These are phyloP conservation scores for Artemia sinica DNA, from an alignment of 2,888 invertebrate species.

Conservation along the genomic window DNA sequence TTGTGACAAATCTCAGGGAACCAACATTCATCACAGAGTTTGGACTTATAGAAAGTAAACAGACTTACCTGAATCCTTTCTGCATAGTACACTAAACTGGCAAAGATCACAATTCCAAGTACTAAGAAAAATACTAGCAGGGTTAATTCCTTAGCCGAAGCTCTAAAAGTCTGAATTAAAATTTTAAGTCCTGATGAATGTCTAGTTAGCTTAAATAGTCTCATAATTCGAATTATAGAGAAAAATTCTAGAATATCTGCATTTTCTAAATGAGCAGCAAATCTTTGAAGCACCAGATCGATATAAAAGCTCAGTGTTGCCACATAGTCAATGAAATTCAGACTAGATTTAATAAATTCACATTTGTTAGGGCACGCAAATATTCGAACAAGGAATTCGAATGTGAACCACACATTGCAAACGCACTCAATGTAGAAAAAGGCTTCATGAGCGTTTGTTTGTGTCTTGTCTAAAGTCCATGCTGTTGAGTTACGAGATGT, in stretches of 20 bases:
- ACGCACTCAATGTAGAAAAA: conserved; percentile 98
- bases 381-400: conserved; percentile 82
- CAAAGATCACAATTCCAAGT: conserved; percentile 93
- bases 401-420: conserved; percentile 97
- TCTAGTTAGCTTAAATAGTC: conserved; percentile 86
- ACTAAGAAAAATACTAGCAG: conserved; percentile 92
- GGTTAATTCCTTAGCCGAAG: conserved; percentile 88
- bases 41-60: conserved; percentile 15
- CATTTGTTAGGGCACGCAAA: conserved; percentile 84
- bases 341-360: conserved; percentile 84
- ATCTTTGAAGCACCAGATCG: conserved; percentile 70
- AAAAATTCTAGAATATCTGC: conserved; percentile 93
- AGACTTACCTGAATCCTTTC: conserved; percentile 68
- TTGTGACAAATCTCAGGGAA: too few relatives aligned
- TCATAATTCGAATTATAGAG: conserved; percentile 91
- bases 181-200: conserved; percentile 96
- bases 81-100: conserved; percentile 92
- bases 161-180: conserved; percentile 90
- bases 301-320: conserved; percentile 97
- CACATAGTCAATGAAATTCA: conserved; percentile 97
- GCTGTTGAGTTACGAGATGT: conserved; percentile 53
- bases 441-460: conserved; percentile 87
- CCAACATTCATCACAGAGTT: neutral
- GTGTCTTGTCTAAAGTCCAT: conserved; percentile 65
- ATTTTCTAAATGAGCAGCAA: conserved; percentile 77